These are phyloP conservation scores for Smithornis capensis DNA, from an alignment of 2,113 vertebrate genomes.

Conservation along the genomic window DNA sequence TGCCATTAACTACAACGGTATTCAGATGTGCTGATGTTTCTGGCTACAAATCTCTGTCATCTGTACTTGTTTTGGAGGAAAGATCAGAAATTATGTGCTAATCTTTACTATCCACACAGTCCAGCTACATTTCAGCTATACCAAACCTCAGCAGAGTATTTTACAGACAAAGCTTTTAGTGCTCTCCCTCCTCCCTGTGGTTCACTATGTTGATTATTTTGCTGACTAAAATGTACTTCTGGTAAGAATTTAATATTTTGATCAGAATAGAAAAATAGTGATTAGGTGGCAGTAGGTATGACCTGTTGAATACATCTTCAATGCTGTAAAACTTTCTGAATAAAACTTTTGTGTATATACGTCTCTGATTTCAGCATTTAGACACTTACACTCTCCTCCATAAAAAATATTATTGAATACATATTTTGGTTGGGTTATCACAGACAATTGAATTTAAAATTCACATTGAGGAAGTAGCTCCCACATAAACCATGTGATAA, in stretches of 20 bases:
- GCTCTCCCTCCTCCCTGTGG: fast-evolving
- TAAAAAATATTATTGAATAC: neutral
- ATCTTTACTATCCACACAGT: neutral
- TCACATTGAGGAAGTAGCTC: neutral
- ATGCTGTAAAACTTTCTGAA: neutral
- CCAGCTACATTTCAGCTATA: neutral
- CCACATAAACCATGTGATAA: neutral
- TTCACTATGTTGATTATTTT: neutral
- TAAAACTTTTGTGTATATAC: neutral
- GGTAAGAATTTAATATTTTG: neutral
- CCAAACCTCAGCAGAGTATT: neutral
- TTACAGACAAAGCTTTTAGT: neutral
- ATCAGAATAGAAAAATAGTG: neutral
- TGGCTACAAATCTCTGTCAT: neutral
- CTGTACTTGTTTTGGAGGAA: neutral
- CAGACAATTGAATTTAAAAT: neutral
- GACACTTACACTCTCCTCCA: neutral
- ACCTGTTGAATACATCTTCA: neutral
- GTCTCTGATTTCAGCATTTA: neutral
- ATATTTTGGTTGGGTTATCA: neutral
- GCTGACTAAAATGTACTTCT: neutral
- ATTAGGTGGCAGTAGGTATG: neutral
- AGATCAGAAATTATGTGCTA: neutral
- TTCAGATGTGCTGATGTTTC: neutral
- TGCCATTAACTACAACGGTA: neutral